Evolutionary conservation across 1,140 invertebrate species (phyloP).

Genomic region (Nasonia longicornis): DNA sequence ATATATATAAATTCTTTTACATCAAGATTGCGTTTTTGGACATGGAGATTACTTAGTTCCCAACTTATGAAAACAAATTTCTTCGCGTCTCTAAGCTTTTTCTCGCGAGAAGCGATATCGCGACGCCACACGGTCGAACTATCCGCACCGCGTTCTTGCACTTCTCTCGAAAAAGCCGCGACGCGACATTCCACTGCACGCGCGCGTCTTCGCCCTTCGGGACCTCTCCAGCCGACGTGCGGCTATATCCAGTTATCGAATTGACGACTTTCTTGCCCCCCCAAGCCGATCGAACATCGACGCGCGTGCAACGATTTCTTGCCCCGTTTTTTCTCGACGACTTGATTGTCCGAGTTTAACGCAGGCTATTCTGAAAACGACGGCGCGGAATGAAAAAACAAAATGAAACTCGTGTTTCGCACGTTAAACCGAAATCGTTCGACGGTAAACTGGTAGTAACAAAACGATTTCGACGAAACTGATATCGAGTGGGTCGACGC

Average conservation of each 20-base stretch:
- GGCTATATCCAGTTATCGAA: not conserved
- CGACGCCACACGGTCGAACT: not conserved
- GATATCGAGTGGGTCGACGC: not conserved
- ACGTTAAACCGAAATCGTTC: not conserved
- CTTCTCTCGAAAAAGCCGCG: slow-evolving; percentile 16
- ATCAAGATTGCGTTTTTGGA: no score
- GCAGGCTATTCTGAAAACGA: not conserved
- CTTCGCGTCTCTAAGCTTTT: not conserved
- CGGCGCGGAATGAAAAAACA: not conserved
- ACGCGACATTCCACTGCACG: not conserved
- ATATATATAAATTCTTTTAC: no score
- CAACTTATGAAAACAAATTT: not conserved
- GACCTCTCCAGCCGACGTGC: not conserved
- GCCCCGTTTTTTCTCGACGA: not conserved
- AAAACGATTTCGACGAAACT: not conserved
- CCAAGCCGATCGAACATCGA: not conserved
- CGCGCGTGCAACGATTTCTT: not conserved
- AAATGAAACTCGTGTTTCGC: not conserved
- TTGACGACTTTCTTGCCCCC: not conserved
- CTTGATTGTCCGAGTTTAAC: not conserved
- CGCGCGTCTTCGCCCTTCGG: not conserved
- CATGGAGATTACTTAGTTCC: not conserved
- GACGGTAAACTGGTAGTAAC: not conserved
- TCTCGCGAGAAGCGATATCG: not conserved
- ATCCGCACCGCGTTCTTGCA: not conserved